Percentiles rank a stretch among this genome's conserved stretches.
These are phyloP conservation scores for Saccostrea echinata DNA, from an alignment of 1,140 invertebrate genomes.

Conservation along the genomic window DNA sequence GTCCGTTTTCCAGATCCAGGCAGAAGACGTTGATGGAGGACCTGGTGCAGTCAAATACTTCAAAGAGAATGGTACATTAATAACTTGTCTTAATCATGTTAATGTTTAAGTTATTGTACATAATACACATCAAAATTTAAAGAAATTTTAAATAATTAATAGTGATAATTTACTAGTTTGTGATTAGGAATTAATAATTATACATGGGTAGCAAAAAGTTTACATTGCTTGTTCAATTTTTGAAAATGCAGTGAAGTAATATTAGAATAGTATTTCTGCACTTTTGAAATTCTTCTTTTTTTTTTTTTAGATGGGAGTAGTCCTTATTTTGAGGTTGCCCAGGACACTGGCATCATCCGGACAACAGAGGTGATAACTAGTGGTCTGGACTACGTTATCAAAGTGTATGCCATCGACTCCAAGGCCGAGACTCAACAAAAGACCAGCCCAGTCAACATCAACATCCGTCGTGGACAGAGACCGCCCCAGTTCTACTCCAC, in stretches of 20 bases:
- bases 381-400: constrained; percentile 9
- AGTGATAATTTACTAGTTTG: too few species aligned
- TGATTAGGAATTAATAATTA: too few species aligned
- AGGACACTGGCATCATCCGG: constrained; percentile 14
- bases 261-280: too few species aligned
- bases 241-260: too few species aligned
- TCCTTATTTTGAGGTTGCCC: constrained; percentile 44
- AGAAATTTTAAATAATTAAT: too few species aligned
- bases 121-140: too few species aligned
- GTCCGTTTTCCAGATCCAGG: constrained; percentile 5
- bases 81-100: background rate
- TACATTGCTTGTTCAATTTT: too few species aligned
- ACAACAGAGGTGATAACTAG: constrained; percentile 35
- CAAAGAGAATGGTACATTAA: constrained; percentile 5
- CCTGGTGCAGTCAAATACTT: background rate
- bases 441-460: background rate
- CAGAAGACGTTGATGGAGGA: background rate
- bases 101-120: too few species aligned
- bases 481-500: constrained; percentile 44
- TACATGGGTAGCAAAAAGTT: too few species aligned
- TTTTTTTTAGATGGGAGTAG: constrained; percentile 23
- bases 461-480: constrained; percentile 4
- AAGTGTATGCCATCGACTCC: constrained; percentile 43
- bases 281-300: background rate
- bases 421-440: constrained; percentile 30